phyloP scores from a whole-genome alignment of 2,888 invertebrate species.

The Candidula unifasciata region DNA sequence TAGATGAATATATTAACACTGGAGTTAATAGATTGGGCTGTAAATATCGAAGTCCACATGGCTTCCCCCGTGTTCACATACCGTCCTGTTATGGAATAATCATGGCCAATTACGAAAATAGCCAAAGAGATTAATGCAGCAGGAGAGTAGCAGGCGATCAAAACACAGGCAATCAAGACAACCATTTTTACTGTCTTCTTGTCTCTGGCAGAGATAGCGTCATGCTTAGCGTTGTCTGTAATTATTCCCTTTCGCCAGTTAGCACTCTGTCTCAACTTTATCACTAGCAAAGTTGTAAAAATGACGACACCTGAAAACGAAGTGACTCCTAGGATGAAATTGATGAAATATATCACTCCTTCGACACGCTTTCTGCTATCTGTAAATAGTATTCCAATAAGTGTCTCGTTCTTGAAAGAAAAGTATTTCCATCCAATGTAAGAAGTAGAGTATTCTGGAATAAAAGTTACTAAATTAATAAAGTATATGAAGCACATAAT shows the following conservation, averaged over 20 bases:
- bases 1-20: too few relatives aligned
- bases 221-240: background rate
- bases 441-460: slow-evolving; percentile 9
- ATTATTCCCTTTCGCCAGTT: background rate
- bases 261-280: background rate
- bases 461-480: background rate
- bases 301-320: slow-evolving; percentile 5
- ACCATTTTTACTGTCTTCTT: slow-evolving; percentile 16
- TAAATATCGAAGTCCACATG: too few relatives aligned
- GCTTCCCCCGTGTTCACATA: background rate
- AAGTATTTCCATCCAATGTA: background rate
- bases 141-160: slow-evolving; percentile 11
- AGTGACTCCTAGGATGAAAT: background rate
- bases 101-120: background rate
- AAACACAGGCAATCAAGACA: background rate
- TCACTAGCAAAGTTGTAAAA: slow-evolving; percentile 5
- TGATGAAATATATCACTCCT: background rate
- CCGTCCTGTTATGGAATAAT: background rate
- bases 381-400: background rate
- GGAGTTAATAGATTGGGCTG: too few relatives aligned
- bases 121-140: background rate
- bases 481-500: background rate
- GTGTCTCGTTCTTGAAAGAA: background rate
- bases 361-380: background rate
- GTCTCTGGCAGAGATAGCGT: background rate